phyloP scores from a whole-genome alignment of 2,113 vertebrate species.

The Andinoacara biseriatus region DNA sequence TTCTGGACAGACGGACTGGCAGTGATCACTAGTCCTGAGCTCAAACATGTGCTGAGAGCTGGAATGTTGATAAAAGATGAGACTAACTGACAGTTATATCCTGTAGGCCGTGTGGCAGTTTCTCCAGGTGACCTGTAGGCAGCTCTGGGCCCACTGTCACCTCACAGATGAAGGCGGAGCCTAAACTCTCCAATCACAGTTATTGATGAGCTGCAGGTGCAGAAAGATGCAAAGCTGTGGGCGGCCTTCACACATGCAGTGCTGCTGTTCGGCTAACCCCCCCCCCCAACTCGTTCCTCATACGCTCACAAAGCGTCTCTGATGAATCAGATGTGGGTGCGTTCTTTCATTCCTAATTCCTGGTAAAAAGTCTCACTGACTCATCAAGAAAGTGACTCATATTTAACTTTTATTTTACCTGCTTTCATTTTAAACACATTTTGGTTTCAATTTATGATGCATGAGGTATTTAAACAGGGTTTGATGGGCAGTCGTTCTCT shows the following conservation, averaged over 20 bases:
- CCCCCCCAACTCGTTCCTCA: fast-evolving
- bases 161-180: background rate
- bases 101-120: background rate
- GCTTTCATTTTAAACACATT: background rate
- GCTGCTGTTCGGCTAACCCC: too few species aligned
- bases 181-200: background rate
- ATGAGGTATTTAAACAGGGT: background rate
- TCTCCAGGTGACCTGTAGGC: background rate
- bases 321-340: fast-evolving
- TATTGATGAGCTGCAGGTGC: background rate
- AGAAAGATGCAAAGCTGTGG: background rate
- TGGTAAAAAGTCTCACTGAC: background rate
- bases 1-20: background rate
- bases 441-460: background rate
- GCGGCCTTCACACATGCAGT: fast-evolving
- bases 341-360: background rate
- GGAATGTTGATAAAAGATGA: background rate
- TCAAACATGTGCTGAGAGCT: background rate
- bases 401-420: background rate
- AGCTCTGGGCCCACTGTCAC: background rate
- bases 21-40: background rate
- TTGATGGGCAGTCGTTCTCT: background rate
- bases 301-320: background rate
- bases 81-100: background rate
- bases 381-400: background rate